Percentiles rank a stretch among this genome's conserved stretches.
These are phyloP conservation scores for Aradus depressus DNA, from an alignment of 2,888 invertebrate genomes.

Conservation along the genomic window DNA sequence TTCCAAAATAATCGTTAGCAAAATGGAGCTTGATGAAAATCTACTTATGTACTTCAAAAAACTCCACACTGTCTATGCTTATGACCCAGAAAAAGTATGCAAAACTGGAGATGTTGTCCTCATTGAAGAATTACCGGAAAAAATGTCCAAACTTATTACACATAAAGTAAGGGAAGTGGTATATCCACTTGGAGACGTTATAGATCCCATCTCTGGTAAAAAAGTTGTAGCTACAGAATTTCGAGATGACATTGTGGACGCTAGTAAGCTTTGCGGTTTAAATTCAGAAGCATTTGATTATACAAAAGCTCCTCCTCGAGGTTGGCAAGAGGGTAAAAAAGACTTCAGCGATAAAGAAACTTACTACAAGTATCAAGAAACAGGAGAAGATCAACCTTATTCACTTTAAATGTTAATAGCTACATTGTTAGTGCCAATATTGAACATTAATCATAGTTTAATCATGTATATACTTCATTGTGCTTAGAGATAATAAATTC, in stretches of 20 bases:
- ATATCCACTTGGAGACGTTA: slow-evolving; percentile 70
- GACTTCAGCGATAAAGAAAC: slow-evolving; percentile 69
- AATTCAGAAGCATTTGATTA: slow-evolving; percentile 59
- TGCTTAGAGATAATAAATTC: too few species aligned
- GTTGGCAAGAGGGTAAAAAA: slow-evolving; percentile 68
- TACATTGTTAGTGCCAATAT: too few species aligned
- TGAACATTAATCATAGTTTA: too few species aligned
- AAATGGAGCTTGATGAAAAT: slow-evolving; percentile 61
- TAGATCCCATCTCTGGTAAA: slow-evolving; percentile 75
- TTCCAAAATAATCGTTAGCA: slow-evolving; percentile 63
- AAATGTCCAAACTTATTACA: slow-evolving; percentile 62
- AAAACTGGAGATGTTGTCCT: slow-evolving; percentile 75
- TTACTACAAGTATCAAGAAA: slow-evolving; percentile 67
- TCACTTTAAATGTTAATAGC: slow-evolving; percentile 35
- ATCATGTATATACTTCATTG: too few species aligned
- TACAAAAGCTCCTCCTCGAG: slow-evolving; percentile 62
- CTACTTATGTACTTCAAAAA: slow-evolving; percentile 71
- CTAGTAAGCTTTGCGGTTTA: slow-evolving; percentile 57
- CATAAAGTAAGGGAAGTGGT: slow-evolving; percentile 70
- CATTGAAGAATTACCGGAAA: slow-evolving; percentile 59
- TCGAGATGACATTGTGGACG: slow-evolving; percentile 58
- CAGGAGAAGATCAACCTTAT: slow-evolving; percentile 60
- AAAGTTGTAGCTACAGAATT: slow-evolving; percentile 55
- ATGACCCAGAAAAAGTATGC: slow-evolving; percentile 64
- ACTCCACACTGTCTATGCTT: slow-evolving; percentile 58